These are phyloP conservation scores for Vidua chalybeata DNA, from an alignment of 2,113 vertebrate genomes.

Conservation along the genomic window DNA sequence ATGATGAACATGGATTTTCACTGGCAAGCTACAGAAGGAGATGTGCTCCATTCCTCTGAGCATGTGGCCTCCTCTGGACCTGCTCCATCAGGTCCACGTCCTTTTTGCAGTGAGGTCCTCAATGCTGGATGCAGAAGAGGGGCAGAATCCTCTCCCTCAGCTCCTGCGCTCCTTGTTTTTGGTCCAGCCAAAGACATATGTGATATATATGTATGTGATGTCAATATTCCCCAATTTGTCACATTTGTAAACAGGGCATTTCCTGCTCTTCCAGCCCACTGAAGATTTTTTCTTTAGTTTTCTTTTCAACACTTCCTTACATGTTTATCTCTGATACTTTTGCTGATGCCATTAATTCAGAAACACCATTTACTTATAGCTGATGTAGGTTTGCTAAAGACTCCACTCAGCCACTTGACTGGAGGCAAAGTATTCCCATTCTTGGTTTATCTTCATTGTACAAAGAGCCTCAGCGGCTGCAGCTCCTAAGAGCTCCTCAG, in stretches of 20 bases:
- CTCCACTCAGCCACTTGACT: rapidly evolving
- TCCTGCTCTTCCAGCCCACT: neutral
- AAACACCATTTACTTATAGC: neutral
- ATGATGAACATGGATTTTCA: neutral
- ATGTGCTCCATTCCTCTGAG: neutral
- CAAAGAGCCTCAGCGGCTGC: neutral
- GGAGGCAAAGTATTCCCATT: rapidly evolving
- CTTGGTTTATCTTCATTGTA: neutral
- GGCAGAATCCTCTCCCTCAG: neutral
- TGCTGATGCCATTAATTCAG: neutral
- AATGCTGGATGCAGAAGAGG: neutral
- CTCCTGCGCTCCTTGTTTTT: neutral
- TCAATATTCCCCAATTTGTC: neutral
- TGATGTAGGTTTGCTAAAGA: neutral
- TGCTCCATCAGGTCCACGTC: neutral
- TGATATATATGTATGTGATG: neutral
- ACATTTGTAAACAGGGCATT: neutral
- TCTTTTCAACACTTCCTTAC: neutral
- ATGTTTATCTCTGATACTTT: neutral
- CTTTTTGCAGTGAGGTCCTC: neutral
- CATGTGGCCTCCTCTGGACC: neutral
- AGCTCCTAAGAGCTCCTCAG: neutral
- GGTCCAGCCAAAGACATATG: neutral
- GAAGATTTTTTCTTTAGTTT: neutral
- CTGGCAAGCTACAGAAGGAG: neutral